Conservation (phyloP, 2,113 vertebrate species). For the Gavialis gangeticus region DNA sequence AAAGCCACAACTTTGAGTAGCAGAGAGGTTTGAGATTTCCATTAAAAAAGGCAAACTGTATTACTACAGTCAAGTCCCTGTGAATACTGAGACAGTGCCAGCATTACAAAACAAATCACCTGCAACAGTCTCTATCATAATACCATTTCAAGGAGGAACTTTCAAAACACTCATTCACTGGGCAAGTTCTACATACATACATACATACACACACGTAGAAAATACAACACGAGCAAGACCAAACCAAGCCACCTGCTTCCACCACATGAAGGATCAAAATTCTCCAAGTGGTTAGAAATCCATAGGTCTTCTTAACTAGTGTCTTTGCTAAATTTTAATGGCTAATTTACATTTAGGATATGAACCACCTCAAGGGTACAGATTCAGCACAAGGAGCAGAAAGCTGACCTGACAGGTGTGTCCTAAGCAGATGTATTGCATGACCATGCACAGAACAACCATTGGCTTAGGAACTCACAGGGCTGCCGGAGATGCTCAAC, state of each 20-base stretch:
- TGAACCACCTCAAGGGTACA: background rate
- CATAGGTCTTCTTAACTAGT: background rate
- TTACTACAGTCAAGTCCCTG: background rate
- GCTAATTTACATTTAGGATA: background rate
- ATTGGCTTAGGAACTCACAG: background rate
- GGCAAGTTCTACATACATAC: background rate
- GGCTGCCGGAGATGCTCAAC: background rate
- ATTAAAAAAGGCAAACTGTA: background rate
- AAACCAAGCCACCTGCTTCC: background rate
- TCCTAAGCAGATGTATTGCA: background rate
- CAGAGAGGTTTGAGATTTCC: slow-evolving; percentile 12
- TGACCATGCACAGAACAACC: background rate
- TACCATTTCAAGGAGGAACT: background rate
- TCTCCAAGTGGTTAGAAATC: background rate
- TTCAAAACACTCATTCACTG: background rate
- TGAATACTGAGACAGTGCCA: background rate
- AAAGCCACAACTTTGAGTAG: background rate
- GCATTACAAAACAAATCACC: background rate
- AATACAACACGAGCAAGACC: rapidly evolving
- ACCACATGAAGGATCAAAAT: background rate
- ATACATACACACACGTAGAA: rapidly evolving
- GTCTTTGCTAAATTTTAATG: background rate
- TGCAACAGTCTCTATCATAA: background rate
- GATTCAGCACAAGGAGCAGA: background rate
- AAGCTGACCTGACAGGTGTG: background rate